Evolutionary conservation across 2,797 vertebrate genomes (phyloP).

Genomic region (Ataeniobius toweri): DNA sequence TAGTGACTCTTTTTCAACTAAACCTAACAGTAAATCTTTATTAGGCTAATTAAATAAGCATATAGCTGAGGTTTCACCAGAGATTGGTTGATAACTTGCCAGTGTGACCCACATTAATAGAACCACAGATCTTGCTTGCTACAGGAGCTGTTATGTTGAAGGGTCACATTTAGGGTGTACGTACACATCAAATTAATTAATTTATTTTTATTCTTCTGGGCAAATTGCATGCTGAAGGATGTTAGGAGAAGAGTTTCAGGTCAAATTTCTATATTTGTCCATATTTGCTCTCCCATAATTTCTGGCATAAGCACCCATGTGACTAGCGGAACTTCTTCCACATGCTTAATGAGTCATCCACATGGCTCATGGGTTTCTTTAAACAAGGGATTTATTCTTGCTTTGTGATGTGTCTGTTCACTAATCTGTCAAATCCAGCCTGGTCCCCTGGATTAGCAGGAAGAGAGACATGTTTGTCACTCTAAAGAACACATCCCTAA

Average conservation of each 20-base stretch:
- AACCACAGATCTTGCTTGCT: background rate
- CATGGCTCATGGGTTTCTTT: background rate
- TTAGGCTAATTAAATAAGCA: background rate
- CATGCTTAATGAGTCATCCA: background rate
- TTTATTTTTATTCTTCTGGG: background rate
- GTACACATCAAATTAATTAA: background rate
- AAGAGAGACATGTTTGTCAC: background rate
- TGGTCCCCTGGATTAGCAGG: background rate
- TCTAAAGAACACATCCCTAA: background rate
- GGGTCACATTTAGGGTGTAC: background rate
- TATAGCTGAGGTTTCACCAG: background rate
- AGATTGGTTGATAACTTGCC: background rate
- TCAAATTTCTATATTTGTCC: background rate
- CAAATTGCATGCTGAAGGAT: background rate
- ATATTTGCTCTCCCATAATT: background rate
- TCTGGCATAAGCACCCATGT: background rate
- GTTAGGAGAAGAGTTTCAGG: background rate
- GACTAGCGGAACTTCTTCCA: background rate
- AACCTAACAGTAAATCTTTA: background rate
- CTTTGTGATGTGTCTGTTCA: background rate
- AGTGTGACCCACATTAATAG: background rate
- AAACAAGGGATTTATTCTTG: background rate
- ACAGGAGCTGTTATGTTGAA: background rate
- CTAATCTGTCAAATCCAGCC: background rate
- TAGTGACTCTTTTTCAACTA: background rate